Conservation (phyloP, 2,113 vertebrate species). For the Cavia aperea region DNA sequence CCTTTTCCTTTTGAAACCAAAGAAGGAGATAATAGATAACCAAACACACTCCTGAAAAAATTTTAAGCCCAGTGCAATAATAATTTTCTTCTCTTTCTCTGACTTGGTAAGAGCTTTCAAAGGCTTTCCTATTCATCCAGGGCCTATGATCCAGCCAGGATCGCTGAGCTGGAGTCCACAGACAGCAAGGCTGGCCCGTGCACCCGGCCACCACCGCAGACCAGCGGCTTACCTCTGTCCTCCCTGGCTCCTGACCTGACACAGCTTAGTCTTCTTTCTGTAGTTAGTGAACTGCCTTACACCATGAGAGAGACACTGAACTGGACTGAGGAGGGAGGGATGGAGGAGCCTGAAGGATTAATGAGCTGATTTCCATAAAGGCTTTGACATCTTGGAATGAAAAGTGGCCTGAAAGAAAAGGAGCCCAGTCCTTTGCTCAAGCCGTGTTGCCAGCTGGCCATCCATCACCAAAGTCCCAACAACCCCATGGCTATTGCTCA, state of each 20-base stretch:
- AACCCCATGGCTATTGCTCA: conserved; percentile 53
- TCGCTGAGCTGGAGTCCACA: not conserved
- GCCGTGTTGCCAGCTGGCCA: conserved; percentile 52
- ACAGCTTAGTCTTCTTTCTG: not conserved
- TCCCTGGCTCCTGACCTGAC: not conserved
- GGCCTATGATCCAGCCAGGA: not conserved
- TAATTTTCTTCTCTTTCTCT: conserved; percentile 34
- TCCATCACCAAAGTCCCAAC: conserved; percentile 63
- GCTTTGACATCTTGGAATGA: conserved; percentile 62
- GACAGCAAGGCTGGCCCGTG: rapidly evolving
- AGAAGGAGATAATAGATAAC: not conserved
- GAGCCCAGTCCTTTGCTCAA: conserved; percentile 30
- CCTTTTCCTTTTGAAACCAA: not conserved
- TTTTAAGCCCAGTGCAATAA: not conserved
- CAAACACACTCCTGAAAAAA: conserved; percentile 41
- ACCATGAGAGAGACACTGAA: conserved; percentile 20
- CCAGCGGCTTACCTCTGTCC: not conserved
- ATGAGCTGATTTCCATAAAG: conserved; percentile 64
- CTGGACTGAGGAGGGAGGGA: conserved; percentile 26
- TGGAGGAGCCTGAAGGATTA: conserved; percentile 50
- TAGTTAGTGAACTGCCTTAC: conserved; percentile 7
- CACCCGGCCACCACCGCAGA: not conserved
- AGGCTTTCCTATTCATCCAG: not conserved
- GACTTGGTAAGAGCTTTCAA: conserved; percentile 36
- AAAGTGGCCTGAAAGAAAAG: conserved; percentile 55